Percentiles rank a stretch among this genome's conserved stretches.
phyloP scores from a whole-genome alignment of 2,888 invertebrate species.

The Drosophila pseudotalamancana region DNA sequence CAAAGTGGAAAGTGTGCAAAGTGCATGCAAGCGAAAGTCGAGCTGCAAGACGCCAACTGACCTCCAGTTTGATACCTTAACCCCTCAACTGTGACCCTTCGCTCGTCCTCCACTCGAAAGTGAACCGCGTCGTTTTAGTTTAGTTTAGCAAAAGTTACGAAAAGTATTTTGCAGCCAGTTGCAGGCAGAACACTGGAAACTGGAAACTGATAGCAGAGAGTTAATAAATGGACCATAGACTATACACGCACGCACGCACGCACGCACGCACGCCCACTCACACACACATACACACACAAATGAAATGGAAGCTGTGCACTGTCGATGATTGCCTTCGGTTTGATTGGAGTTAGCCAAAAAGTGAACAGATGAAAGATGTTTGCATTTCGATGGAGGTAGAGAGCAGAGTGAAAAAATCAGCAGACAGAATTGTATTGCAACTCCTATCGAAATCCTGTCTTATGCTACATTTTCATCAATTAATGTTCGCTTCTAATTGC shows the following conservation, averaged over 20 bases:
- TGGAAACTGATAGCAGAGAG: constrained; percentile 67
- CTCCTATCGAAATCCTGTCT: constrained; percentile 11
- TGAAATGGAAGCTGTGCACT: constrained; percentile 61
- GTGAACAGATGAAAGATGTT: constrained; percentile 49
- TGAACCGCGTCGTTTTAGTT: constrained; percentile 49
- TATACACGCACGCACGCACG: background rate
- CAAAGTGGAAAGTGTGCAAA: constrained; percentile 64
- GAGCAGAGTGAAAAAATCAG: background rate
- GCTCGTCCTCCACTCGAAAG: background rate
- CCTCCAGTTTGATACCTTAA: constrained; percentile 56
- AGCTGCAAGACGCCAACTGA: constrained; percentile 74
- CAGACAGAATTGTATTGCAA: constrained; percentile 7
- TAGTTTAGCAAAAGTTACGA: constrained; percentile 68
- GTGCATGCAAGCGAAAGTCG: constrained; percentile 79
- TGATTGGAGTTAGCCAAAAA: constrained; percentile 11
- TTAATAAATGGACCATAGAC: constrained; percentile 66
- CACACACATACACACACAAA: constrained; percentile 27
- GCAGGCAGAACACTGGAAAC: constrained; percentile 22
- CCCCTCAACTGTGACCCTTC: constrained; percentile 14
- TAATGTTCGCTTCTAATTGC: constrained; percentile 57
- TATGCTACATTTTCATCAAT: constrained; percentile 40
- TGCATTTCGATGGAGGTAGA: constrained; percentile 51
- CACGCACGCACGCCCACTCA: too few species aligned
- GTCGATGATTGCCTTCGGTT: constrained; percentile 42
- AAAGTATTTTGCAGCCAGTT: constrained; percentile 70